Base-by-base conservation (phyloP, 2,888 invertebrate species). In the Antheraea assamensis region DNA sequence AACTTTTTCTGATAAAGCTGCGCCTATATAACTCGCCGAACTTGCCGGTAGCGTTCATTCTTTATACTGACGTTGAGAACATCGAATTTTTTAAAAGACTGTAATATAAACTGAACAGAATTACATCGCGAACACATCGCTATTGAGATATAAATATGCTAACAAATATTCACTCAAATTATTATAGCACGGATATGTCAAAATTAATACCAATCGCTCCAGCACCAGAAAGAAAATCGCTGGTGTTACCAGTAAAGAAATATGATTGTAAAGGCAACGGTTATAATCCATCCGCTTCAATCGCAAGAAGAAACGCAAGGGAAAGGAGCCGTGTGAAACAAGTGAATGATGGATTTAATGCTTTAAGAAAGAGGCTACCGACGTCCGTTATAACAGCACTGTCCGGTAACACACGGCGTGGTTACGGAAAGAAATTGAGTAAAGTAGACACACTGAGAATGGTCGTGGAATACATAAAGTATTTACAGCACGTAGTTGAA, bases 321-420 rank as follows among this genome's bases (percentile, higher is more conserved):
- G 99, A 99, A 91, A 95, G 99, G 80, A 99, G 99, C 88, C 96
- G 99, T 77, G 99, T 99, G 76, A 98, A 98, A 92, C 98, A 98
- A 95, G 98, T 98, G 87, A 98, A 98, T 93, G 98, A 98, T 86
- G 98, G 98, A 76, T 98, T 98, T 87, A 97, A 97, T 74, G 98
- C 97, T 70, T 92, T 98, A 61, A 95, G 98, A 73, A 97, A 98
- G 82, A 97, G 98, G 86, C 96, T 98, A 79, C 98, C 98, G 0
- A 96, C 97, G 73, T 95, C 96, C n/a, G 96, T 98, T 13, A 96
- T 97, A 21, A 96, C 96, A 72, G 96, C 97, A 0, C 86, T 97
- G 73, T 94, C 89, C 58, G 95, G 96, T 27, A 95, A 95, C n/a
- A 95, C 96, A 0, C 96, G 97, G 0, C 95, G 97, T 70, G 97